Evolutionary conservation across 2,888 invertebrate species (phyloP), one percentile per base, ranked within the genome.

Genomic region (Cyclophora albipunctata): DNA sequence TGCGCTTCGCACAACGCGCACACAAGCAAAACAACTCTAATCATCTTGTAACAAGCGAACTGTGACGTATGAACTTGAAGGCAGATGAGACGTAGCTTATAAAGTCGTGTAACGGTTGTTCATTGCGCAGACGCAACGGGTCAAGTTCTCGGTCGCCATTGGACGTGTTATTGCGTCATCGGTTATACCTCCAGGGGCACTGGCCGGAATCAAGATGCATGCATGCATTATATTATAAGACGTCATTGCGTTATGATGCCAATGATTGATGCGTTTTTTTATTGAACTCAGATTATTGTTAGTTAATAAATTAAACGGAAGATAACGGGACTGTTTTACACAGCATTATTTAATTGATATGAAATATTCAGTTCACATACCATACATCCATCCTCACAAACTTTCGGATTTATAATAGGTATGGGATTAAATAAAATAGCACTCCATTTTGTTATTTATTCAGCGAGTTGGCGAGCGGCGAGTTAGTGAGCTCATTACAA

Each of bases 71-170:
- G 66, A 56, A 63, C 63, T 58, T 59, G 51, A 57, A 63, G 58
- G 66, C 65, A 67, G 66, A 76, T 70, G 73, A 67, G 62, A 67
- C 64, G 73, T 64, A 59, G 71, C 78, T 83, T 75, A 61, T 86
- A 85, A 84, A 84, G 75, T 56, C 50, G 60, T 55, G 61, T 86
- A 87, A 86, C 85, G 83, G 86, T 84, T 72, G 62, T 71, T 69
- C 64, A 69, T 67, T 72, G 73, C 71, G 68, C 62, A 48, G 49
- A 57, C 67, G 67, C 71, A 66, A 62, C 68, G 62, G 69, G 78
- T 80, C 84, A 85, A 85, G 86, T 84, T 85, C 84, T 78, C 71
- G 84, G 66, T 53, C 57, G 62, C 55, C 61, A 57, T 59, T 46
- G 59, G 67, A 66, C 73, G 55, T 63, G 73, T 71, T 63, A 71